A percentile compares a stretch with the other conserved stretches of the same genome.
phyloP scores from a whole-genome alignment of 2,113 vertebrate species.

The Thamnaconus septentrionalis region DNA sequence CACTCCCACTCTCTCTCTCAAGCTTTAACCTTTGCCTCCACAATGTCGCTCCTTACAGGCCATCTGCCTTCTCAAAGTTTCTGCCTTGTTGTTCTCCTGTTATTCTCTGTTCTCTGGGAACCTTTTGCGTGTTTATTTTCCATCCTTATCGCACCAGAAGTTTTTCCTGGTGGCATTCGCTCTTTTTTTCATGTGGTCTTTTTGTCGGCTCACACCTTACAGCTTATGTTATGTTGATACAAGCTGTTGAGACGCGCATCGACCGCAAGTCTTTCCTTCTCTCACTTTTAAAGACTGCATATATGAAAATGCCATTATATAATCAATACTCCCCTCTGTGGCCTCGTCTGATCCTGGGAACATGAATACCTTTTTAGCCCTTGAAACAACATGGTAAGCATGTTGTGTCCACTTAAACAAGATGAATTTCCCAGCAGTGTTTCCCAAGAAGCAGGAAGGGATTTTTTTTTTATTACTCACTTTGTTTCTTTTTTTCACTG shows the following conservation, averaged over 20 bases:
- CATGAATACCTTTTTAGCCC: conserved; percentile 7
- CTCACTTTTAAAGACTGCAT: conserved; percentile 6
- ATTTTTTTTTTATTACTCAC: background rate
- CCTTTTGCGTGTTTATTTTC: background rate
- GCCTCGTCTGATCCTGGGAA: conserved; percentile 2
- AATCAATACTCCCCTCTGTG: conserved; percentile 10
- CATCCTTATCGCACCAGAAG: background rate
- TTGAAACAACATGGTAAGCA: conserved; percentile 12
- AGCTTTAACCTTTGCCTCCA: conserved; percentile 20
- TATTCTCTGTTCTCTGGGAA: background rate
- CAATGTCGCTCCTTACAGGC: conserved; percentile 14
- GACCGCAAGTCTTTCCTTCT: background rate
- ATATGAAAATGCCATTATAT: conserved; percentile 7
- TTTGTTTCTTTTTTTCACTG: background rate
- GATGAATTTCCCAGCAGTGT: conserved; percentile 6
- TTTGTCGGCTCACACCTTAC: too few species aligned
- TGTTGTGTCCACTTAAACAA: conserved; percentile 6
- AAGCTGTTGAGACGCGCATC: background rate
- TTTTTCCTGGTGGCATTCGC: too few species aligned
- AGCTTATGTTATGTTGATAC: too few species aligned
- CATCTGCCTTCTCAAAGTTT: background rate
- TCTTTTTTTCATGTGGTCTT: too few species aligned
- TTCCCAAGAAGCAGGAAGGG: background rate
- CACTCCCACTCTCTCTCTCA: conserved; percentile 18
- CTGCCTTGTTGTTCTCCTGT: background rate